Conservation (phyloP, 2,888 invertebrate genomes). For the Hoplodrina ambigua region DNA sequence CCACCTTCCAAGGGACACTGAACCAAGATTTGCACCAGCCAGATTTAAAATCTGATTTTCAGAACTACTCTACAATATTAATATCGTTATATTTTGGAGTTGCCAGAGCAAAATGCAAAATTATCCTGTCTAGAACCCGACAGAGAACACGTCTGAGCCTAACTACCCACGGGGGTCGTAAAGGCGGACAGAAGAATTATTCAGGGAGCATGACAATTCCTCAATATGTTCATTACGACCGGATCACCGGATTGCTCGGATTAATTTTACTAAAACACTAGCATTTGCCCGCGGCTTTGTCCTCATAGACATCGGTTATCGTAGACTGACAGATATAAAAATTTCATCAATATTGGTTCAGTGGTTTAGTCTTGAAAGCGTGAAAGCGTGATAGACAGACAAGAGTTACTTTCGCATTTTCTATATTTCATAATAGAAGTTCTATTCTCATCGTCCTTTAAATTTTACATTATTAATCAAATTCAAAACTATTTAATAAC, state of each 20-base stretch:
- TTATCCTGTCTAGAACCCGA: neutral
- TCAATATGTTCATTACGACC: neutral
- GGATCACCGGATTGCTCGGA: no score
- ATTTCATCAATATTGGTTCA: no score
- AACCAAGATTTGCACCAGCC: constrained; percentile 54
- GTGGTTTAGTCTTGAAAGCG: no score
- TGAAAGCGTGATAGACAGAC: no score
- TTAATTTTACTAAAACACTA: neutral
- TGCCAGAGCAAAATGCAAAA: neutral
- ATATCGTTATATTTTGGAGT: constrained; percentile 10
- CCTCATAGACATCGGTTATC: no score
- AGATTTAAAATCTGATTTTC: constrained; percentile 51
- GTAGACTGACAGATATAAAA: no score
- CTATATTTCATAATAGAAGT: neutral
- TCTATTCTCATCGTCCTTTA: neutral
- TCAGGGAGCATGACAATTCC: neutral
- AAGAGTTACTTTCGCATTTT: no score
- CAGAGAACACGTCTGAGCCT: neutral
- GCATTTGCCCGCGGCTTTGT: no score
- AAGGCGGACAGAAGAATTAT: neutral
- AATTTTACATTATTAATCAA: neutral
- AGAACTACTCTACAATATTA: constrained; percentile 33
- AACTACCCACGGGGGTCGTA: constrained; percentile 3
- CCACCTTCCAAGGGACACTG: constrained; percentile 58
- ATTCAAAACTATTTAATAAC: neutral